Percentiles rank a stretch among this genome's conserved stretches.
Evolutionary conservation across 2,797 vertebrate genomes (phyloP).

Genomic region (Mycteria americana): DNA sequence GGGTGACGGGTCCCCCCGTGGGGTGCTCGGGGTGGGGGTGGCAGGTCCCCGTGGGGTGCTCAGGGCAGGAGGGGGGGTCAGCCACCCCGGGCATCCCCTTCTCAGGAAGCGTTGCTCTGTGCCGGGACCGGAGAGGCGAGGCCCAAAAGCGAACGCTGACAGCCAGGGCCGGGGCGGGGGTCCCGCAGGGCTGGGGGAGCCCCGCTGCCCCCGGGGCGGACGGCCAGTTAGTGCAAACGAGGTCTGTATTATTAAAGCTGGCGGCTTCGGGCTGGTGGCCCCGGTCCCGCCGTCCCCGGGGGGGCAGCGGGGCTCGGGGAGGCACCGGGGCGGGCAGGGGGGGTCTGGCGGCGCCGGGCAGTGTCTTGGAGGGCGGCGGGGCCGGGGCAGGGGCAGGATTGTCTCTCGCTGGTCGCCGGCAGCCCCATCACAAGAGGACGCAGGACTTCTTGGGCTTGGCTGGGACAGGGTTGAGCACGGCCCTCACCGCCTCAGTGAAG

Average conservation of each 20-base stretch:
- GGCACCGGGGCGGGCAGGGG: not conserved
- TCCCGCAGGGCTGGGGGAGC: not conserved
- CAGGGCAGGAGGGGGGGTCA: not conserved
- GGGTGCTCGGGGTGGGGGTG: not conserved
- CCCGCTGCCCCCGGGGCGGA: not conserved
- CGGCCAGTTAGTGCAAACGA: not conserved
- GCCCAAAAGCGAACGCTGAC: not conserved
- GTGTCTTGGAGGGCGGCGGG: not conserved
- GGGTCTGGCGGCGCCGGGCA: not conserved
- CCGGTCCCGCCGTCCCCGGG: not conserved
- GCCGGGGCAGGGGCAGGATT: not conserved
- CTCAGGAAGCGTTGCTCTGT: not conserved
- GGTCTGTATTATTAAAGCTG: constrained; percentile 18
- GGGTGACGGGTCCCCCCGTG: not conserved
- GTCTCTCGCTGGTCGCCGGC: not conserved
- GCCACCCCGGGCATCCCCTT: not conserved
- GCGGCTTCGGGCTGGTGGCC: not conserved
- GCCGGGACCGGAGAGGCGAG: not conserved
- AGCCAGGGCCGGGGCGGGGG: not conserved
- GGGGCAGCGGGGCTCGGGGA: not conserved
- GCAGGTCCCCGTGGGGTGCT: not conserved
- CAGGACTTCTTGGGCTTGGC: constrained; percentile 80
- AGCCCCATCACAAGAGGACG: constrained; percentile 81
- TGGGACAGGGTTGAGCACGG: constrained; percentile 77
- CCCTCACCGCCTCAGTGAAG: constrained; percentile 81